Evolutionary conservation across 2,113 vertebrate species (phyloP).

Genomic region (Copsychus sechellarum): DNA sequence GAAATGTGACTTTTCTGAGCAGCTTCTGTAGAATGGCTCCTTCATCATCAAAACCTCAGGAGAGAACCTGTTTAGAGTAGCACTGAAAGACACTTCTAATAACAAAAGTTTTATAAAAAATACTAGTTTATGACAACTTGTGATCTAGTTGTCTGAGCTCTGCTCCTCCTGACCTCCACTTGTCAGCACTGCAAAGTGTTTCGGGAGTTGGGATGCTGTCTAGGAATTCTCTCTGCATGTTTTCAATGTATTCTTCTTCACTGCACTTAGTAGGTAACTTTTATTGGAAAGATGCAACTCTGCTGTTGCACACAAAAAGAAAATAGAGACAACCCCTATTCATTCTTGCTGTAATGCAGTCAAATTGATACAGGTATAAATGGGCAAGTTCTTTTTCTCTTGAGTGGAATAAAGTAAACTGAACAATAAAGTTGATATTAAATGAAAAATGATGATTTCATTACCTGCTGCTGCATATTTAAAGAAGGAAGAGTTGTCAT

Average conservation of each 20-base stretch:
- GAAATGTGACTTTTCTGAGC: neutral
- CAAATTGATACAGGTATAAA: neutral
- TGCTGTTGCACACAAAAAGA: neutral
- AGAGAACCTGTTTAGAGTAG: neutral
- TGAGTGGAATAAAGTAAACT: neutral
- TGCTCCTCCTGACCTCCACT: neutral
- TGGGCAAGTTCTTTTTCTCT: neutral
- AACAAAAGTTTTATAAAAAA: neutral
- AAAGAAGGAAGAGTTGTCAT: neutral
- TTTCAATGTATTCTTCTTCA: neutral
- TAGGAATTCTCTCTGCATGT: neutral
- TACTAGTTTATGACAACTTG: neutral
- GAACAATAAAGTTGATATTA: neutral
- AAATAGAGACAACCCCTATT: neutral
- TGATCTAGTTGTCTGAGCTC: neutral
- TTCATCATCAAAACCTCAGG: neutral
- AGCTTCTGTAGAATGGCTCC: neutral
- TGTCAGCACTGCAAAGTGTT: neutral
- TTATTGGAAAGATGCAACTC: neutral
- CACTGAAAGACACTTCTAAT: neutral
- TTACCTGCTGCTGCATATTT: neutral
- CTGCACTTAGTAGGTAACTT: neutral
- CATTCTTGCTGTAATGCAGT: neutral
- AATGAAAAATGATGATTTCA: neutral
- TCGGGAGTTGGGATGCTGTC: neutral